Base-by-base conservation (phyloP, 2,888 invertebrate species). In the Molanna angustata region DNA sequence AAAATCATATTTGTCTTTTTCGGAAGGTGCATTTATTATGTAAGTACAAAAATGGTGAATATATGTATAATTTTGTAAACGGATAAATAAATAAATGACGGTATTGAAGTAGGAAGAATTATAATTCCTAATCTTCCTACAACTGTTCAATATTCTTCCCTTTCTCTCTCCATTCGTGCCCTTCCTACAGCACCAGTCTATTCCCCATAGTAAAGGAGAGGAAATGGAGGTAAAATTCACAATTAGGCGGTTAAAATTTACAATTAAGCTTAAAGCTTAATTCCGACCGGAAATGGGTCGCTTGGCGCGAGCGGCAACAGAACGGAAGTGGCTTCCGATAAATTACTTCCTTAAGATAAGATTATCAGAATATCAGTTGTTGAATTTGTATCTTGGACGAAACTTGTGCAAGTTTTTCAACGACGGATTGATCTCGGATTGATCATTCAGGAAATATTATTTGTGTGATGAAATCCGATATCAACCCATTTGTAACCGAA, bases 221-320 rank as follows among this genome's bases (percentile, higher is more conserved):
- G 49, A 42, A 42, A 42, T 41, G 42, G 41, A 13, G 41, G 48
- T 43, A 42, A 49, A 49, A 49, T 49, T 49, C 40, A 50, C 50
- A 52, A 56, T 52, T 51, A 56, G 56, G 56, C 54, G 54, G 59
- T 56, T 59, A 47, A 59, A 59, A 59, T 56, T 59, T 59, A 59
- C 59, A 59, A 59, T 59, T 59, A 59, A 49, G 53, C 54, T 51
- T 56, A 56, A 59, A 49, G 53, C 54, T 51, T 56, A 56, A 59
- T 59, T 56, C 54, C 22, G 52, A 49, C 52, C 47, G 52, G 52
- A 52, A 52, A 52, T 48, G 48, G 49, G 41, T 33, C 41, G 14
- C 18, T 20, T 22, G 49, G 50, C 49, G 19, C 39, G 33, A 39
- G 47, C 53, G 54, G 52, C 41, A 54, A 54, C 47, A 44, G 54